A percentile compares a stretch with the other conserved stretches of the same genome.
Evolutionary conservation across 2,888 invertebrate species (phyloP).

Genomic region (Meandrusa payeni): DNA sequence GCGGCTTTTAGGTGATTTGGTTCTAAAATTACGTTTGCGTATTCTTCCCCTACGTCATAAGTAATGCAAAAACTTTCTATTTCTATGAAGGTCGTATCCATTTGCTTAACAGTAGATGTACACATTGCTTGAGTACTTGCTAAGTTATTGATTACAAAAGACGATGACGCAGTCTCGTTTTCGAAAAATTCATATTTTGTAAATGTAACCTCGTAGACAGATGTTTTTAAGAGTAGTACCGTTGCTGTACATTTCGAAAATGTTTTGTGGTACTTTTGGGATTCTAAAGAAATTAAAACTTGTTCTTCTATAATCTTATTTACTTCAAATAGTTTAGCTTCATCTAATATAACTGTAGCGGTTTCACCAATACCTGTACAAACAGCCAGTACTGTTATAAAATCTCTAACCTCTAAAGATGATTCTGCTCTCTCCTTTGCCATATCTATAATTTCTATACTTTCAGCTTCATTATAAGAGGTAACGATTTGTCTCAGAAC

Average conservation of each 20-base stretch:
- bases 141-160: slow-evolving; percentile 4
- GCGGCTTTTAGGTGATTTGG: not conserved
- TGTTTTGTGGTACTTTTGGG: not conserved
- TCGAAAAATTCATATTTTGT: not conserved
- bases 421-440: not conserved
- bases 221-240: not conserved
- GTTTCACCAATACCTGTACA: not conserved
- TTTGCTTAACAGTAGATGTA: not conserved
- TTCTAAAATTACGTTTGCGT: not conserved
- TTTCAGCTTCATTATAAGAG: not conserved
- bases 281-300: not conserved
- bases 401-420: slow-evolving; percentile 1
- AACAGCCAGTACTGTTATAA: not conserved
- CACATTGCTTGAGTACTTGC: slow-evolving; percentile 2
- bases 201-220: not conserved
- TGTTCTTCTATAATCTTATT: not conserved
- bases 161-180: not conserved
- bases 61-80: not conserved
- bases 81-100: not conserved
- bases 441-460: not conserved
- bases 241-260: not conserved
- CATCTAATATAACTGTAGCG: not conserved
- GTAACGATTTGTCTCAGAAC: not conserved
- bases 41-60: slow-evolving; percentile 1
- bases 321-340: slow-evolving; percentile 3